Evolutionary conservation across 2,797 vertebrate species (phyloP).

Genomic region (Enteromius thamalakanensis): DNA sequence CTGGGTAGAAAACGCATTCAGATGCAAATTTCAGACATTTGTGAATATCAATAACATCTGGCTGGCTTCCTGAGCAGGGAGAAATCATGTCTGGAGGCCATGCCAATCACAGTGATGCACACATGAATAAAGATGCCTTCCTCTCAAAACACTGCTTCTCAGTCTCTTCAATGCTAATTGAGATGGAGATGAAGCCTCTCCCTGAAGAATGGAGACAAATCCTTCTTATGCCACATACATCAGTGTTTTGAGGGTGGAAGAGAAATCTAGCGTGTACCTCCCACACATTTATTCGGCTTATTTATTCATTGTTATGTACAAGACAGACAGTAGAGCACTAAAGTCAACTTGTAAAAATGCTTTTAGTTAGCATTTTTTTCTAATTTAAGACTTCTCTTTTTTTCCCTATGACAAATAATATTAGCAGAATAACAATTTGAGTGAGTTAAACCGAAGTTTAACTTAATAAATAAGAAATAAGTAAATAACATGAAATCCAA

Average conservation of each 20-base stretch:
- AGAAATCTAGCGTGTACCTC: slow-evolving; percentile 18
- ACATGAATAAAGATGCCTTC: slow-evolving; percentile 74
- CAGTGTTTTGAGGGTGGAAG: slow-evolving; percentile 2
- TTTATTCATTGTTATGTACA: slow-evolving; percentile 7
- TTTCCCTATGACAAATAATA: neutral
- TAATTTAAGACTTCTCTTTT: neutral
- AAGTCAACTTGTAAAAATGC: slow-evolving; percentile 2
- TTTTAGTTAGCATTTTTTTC: neutral
- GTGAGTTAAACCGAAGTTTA: neutral
- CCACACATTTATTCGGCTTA: slow-evolving; percentile 33
- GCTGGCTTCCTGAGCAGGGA: slow-evolving; percentile 62
- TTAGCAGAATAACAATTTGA: neutral
- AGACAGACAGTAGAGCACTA: neutral
- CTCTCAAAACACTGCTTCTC: slow-evolving; percentile 56
- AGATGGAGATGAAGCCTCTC: slow-evolving; percentile 59
- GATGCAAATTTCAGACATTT: slow-evolving; percentile 73
- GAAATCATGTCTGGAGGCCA: slow-evolving; percentile 71
- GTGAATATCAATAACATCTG: slow-evolving; percentile 79
- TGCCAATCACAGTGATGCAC: slow-evolving; percentile 71
- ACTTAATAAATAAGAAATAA: neutral
- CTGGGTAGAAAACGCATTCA: slow-evolving; percentile 54
- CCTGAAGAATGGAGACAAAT: slow-evolving; percentile 47
- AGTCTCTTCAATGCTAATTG: slow-evolving; percentile 67
- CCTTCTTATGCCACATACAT: slow-evolving; percentile 19
- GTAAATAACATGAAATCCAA: neutral